Conservation (phyloP, 2,797 vertebrate genomes). For the Chanos chanos region DNA sequence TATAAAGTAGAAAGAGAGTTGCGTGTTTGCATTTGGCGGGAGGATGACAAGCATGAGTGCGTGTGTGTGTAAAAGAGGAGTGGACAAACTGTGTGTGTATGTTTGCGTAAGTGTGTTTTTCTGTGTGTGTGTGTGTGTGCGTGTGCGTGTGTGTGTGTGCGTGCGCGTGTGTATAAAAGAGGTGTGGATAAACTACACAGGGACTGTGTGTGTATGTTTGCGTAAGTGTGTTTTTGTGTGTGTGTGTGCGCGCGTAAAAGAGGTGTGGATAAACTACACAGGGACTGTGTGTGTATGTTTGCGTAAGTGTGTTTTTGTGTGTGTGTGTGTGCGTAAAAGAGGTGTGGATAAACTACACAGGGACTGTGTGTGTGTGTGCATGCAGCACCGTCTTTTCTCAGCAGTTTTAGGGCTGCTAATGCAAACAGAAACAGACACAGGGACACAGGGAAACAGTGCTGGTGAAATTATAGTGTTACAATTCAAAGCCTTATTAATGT, state of each 20-base stretch:
- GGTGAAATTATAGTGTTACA: constrained; percentile 57
- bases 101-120: no score
- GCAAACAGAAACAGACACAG: constrained; percentile 8
- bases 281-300: no score
- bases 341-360: no score
- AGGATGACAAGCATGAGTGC: no score
- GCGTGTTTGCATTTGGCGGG: no score
- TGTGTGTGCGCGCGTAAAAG: no score
- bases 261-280: no score
- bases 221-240: constrained; percentile 25
- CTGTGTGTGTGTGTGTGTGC: not conserved
- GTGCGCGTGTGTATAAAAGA: constrained; percentile 26
- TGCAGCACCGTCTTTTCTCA: not conserved
- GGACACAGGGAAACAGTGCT: constrained; percentile 34
- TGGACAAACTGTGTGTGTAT: no score
- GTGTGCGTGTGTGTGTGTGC: constrained; percentile 7
- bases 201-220: constrained; percentile 11
- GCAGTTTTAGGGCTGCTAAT: not conserved
- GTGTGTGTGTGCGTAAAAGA: not conserved
- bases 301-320: not conserved
- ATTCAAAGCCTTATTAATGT: constrained; percentile 69
- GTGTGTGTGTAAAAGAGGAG: no score
- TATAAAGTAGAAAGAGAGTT: no score
- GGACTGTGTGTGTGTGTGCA: constrained; percentile 14
- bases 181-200: no score